These are phyloP conservation scores for Gambusia yucatana DNA, from an alignment of 2,797 vertebrate genomes.

Conservation along the genomic window DNA sequence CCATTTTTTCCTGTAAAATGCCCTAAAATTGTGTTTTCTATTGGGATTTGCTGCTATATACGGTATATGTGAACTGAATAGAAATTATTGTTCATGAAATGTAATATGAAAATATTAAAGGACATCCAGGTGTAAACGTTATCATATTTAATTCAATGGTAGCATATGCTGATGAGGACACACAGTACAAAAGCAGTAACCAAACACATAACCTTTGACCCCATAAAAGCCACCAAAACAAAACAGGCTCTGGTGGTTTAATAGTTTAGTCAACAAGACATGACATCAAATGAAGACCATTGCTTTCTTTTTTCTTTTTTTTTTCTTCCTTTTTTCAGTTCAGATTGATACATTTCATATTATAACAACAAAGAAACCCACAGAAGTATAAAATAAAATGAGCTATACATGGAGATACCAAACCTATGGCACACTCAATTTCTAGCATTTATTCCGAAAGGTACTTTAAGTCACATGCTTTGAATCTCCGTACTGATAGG, in stretches of 20 bases:
- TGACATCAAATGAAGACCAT: conserved; percentile 37
- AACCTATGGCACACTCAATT: conserved; percentile 59
- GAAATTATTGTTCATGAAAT: neutral
- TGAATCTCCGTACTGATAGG: conserved; percentile 3
- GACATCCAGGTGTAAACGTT: conserved; percentile 28
- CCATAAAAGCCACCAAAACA: conserved; percentile 58
- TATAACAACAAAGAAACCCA: conserved; percentile 67
- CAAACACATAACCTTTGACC: conserved; percentile 70
- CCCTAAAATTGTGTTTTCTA: neutral
- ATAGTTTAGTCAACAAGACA: conserved; percentile 38
- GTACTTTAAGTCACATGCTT: conserved; percentile 51
- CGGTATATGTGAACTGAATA: too few species aligned
- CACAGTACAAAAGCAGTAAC: conserved; percentile 75
- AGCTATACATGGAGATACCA: conserved; percentile 43
- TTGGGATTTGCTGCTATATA: neutral
- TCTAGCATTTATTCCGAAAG: conserved; percentile 52
- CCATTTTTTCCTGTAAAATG: neutral
- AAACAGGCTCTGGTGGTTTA: conserved; percentile 30
- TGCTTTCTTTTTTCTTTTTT: conserved; percentile 19
- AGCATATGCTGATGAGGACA: conserved; percentile 74
- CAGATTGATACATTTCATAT: conserved; percentile 69
- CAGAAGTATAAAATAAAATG: conserved; percentile 45
- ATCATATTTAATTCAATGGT: conserved; percentile 78
- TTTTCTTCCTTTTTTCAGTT: conserved; percentile 34
- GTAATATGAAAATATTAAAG: neutral